These are phyloP conservation scores for Microcaecilia unicolor DNA, from an alignment of 2,797 vertebrate species.

Conservation along the genomic window DNA sequence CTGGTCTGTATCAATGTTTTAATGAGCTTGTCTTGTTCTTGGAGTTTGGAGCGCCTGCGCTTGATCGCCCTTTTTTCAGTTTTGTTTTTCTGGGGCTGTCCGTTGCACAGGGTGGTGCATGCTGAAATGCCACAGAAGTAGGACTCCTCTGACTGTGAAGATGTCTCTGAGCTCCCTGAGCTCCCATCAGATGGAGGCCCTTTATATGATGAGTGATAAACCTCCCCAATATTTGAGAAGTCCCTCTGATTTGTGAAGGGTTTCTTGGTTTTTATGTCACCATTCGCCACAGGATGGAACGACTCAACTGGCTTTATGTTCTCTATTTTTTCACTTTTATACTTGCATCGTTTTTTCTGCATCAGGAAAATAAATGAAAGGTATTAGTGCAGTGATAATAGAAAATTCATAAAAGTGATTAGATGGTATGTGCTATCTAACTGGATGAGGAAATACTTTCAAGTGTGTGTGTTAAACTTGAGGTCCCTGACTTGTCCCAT, in stretches of 20 bases:
- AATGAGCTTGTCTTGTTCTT: constrained; percentile 64
- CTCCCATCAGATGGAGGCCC: constrained; percentile 75
- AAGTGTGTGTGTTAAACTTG: too few relatives aligned
- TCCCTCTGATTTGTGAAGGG: constrained; percentile 64
- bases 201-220: constrained; percentile 61
- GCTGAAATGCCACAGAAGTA: constrained; percentile 75
- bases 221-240: constrained; percentile 58
- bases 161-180: constrained; percentile 81
- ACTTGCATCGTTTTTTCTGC: constrained; percentile 91
- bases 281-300: constrained; percentile 54
- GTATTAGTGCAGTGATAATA: too few relatives aligned
- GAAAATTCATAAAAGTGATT: too few relatives aligned
- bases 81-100: constrained; percentile 69
- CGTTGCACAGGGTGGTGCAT: constrained; percentile 66
- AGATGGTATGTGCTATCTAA: too few relatives aligned
- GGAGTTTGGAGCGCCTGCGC: constrained; percentile 71
- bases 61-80: constrained; percentile 83
- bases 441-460: too few relatives aligned
- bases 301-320: constrained; percentile 59
- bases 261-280: constrained; percentile 66
- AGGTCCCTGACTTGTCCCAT: too few relatives aligned
- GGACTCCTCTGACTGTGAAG: constrained; percentile 85
- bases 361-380: too few relatives aligned
- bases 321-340: constrained; percentile 84
- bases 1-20: constrained; percentile 72